Base-by-base conservation (phyloP, 2,888 invertebrate species). In the Lissonota sp. region DNA sequence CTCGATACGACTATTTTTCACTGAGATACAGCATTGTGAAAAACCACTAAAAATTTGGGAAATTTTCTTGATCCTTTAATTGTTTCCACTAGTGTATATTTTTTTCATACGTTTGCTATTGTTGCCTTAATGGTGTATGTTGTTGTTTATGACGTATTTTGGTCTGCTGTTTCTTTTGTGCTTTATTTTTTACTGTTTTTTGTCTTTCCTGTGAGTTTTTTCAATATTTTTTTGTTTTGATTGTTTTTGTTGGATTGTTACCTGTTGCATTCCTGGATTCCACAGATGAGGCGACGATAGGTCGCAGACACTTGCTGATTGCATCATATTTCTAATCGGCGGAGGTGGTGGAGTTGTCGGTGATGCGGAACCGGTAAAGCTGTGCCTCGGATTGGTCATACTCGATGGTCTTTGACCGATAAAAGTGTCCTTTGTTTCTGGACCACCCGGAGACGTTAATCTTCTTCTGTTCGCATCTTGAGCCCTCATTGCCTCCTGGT, bases 191-290 rank as follows among this genome's bases (percentile, higher is more conserved):
- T 1, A 1, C 1, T 26, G 26, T 26, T 26, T 26, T 26, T 26
- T 26, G 26, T 26, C 26, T 26, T 26, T 26, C 26, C 26, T 26
- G 1, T 26, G 3, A 26, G 26, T 26, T 26, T 26, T 26, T 26
- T 26, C 26, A 26, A 3, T 26, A 26, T n/a, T 26, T 26, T 26
- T 26, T 26, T 26, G 26, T 51, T 10, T 12, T 51, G 5, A 8
- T 51, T 10, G 14, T 51, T 10, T 0, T 44, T 63, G 70, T 58
- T 37, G 71, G 1, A 26, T 5, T 42, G 14, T 89, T 90, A 95
- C 95, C 93, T 95, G 95, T 86, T 95, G 94, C 93, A 95, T 94
- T 53, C 89, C 89, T 1, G 88, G 84, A 79, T 89, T 88, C 92
- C 92, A 92, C 83, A 89, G 84, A 6, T 87, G 89, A 6, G 88